phyloP scores from a whole-genome alignment of 2,888 invertebrate species.

The Miltochrista miniata region DNA sequence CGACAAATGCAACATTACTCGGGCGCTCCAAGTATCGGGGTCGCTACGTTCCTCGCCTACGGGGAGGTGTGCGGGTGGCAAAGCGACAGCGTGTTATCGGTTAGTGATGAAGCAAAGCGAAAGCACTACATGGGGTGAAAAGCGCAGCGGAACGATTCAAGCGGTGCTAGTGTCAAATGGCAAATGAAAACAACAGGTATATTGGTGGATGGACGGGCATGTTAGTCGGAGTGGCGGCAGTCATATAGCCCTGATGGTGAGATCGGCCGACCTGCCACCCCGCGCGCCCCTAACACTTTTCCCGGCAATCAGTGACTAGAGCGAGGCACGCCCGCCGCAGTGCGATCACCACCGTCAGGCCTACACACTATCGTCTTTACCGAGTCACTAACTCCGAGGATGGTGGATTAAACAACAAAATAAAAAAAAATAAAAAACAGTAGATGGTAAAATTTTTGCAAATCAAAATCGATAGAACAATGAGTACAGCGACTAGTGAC shows the following conservation, averaged over 20 bases:
- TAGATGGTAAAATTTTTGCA: constrained; percentile 70
- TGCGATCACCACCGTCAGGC: constrained; percentile 76
- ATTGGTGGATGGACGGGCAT: constrained; percentile 60
- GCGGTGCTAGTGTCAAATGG: constrained; percentile 70
- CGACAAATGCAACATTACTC: constrained; percentile 70
- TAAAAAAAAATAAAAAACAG: constrained; percentile 45
- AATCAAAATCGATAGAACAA: constrained; percentile 74
- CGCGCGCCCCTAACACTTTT: constrained; percentile 48
- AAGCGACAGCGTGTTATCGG: constrained; percentile 42
- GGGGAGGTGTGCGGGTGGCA: constrained; percentile 48
- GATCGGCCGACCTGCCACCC: constrained; percentile 59
- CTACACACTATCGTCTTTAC: constrained; percentile 80
- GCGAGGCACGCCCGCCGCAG: constrained; percentile 57
- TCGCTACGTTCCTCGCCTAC: constrained; percentile 61
- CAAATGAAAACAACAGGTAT: constrained; percentile 63
- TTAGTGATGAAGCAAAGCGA: constrained; percentile 59
- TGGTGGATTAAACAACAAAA: constrained; percentile 67
- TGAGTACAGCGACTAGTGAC: constrained; percentile 83
- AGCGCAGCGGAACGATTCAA: constrained; percentile 63
- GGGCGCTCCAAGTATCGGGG: constrained; percentile 59
- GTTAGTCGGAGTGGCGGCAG: constrained; percentile 72
- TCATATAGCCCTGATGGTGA: constrained; percentile 76
- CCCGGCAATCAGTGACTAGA: constrained; percentile 45
- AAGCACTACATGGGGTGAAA: constrained; percentile 63
- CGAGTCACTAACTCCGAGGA: constrained; percentile 80